A percentile compares a stretch with the other conserved stretches of the same genome.
phyloP scores from a whole-genome alignment of 2,113 vertebrate genomes.

The Paradisaea rubra region DNA sequence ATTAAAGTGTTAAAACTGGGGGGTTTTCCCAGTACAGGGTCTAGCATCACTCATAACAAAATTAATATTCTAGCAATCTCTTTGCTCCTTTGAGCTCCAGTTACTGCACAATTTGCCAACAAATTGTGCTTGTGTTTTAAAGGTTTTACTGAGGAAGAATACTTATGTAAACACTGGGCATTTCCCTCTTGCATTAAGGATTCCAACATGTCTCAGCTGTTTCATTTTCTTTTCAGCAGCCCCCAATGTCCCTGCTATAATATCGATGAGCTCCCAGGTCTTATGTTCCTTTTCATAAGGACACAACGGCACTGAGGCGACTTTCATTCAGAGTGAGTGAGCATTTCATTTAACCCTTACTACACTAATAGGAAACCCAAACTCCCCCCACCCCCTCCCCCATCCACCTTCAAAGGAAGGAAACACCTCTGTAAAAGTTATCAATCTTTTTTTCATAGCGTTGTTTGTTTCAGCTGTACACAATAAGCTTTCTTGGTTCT shows the following conservation, averaged over 20 bases:
- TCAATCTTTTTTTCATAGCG: neutral
- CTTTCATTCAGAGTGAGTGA: neutral
- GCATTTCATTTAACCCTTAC: neutral
- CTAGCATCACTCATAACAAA: neutral
- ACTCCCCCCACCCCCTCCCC: neutral
- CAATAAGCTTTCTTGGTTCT: neutral
- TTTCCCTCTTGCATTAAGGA: constrained; percentile 1
- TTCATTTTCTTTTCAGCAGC: constrained; percentile 55
- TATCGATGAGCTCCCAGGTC: neutral
- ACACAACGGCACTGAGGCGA: neutral
- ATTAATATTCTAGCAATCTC: neutral
- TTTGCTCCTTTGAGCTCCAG: neutral
- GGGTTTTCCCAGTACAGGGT: neutral
- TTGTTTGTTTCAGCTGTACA: neutral
- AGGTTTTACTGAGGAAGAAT: neutral
- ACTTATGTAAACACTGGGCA: neutral
- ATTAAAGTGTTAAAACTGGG: neutral
- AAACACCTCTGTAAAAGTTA: neutral
- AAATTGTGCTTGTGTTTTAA: constrained; percentile 46
- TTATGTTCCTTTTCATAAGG: neutral
- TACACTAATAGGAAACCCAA: neutral
- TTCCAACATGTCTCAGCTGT: constrained; percentile 51
- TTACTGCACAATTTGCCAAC: constrained; percentile 12
- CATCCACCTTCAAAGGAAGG: neutral
- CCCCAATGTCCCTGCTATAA: constrained; percentile 3